Evolutionary conservation across 2,888 invertebrate species (phyloP).

Genomic region (Cheilosia vernalis): DNA sequence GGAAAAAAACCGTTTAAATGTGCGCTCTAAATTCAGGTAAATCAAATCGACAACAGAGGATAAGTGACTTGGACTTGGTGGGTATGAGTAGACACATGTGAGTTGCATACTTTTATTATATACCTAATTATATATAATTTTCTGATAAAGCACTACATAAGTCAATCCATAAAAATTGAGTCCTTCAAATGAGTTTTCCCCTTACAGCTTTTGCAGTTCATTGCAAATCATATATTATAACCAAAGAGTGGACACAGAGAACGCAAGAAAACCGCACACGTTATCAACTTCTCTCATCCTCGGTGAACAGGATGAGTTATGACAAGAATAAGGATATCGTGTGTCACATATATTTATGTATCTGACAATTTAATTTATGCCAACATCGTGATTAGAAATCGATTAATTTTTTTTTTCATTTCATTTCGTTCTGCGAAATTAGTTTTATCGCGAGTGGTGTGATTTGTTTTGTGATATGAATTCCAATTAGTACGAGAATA

Average conservation of each 20-base stretch:
- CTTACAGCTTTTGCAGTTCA: neutral
- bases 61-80: no score
- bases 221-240: slow-evolving; percentile 6
- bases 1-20: no score
- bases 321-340: slow-evolving; percentile 13
- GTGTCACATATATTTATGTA: slow-evolving; percentile 5
- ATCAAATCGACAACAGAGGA: no score
- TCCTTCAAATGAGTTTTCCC: slow-evolving; percentile 5
- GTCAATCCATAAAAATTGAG: neutral
- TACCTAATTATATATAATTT: no score
- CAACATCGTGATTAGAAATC: slow-evolving; percentile 33
- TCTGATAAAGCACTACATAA: no score
- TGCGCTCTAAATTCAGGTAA: no score
- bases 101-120: neutral
- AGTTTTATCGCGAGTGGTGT: neutral
- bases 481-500: no score
- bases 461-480: no score
- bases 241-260: slow-evolving; percentile 8
- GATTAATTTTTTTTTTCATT: slow-evolving; percentile 17
- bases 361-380: slow-evolving; percentile 45
- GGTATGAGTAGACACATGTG: neutral
- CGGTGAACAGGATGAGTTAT: neutral
- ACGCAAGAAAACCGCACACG: neutral
- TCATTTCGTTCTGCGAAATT: neutral
- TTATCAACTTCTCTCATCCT: neutral